Conservation (phyloP, 2,888 invertebrate species). For the Aporophyla nigra region DNA sequence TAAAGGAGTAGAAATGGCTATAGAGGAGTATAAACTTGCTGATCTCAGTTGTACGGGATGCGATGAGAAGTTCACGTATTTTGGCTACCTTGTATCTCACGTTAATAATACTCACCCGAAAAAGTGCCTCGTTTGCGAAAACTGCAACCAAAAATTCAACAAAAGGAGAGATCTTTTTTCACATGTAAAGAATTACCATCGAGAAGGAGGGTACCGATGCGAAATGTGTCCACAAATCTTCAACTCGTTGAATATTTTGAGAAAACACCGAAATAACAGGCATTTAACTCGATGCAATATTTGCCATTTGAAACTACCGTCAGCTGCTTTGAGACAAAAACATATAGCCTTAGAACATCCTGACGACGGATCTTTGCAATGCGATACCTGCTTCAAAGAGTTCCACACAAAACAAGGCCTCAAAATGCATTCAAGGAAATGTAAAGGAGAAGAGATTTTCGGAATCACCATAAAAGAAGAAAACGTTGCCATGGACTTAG, state of each 20-base stretch:
- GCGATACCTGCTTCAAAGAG: constrained; percentile 83
- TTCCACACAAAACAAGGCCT: constrained; percentile 87
- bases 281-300: constrained; percentile 84
- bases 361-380: constrained; percentile 84
- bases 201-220: constrained; percentile 86
- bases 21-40: constrained; percentile 82
- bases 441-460: constrained; percentile 79
- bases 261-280: constrained; percentile 84
- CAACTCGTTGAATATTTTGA: constrained; percentile 82
- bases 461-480: constrained; percentile 81
- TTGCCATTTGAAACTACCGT: constrained; percentile 84
- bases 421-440: constrained; percentile 85
- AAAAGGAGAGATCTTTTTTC: constrained; percentile 86
- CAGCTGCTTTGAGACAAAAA: constrained; percentile 84
- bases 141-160: constrained; percentile 86
- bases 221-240: constrained; percentile 84
- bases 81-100: constrained; percentile 86
- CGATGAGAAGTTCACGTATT: constrained; percentile 83
- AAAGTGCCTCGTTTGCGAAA: constrained; percentile 86
- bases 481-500: constrained; percentile 79
- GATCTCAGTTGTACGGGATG: constrained; percentile 83
- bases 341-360: constrained; percentile 86
- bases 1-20: constrained; percentile 83
- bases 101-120: constrained; percentile 86
- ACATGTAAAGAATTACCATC: constrained; percentile 86